Base-by-base conservation (phyloP, 2,888 invertebrate genomes). In the Nomada lathburiana region DNA sequence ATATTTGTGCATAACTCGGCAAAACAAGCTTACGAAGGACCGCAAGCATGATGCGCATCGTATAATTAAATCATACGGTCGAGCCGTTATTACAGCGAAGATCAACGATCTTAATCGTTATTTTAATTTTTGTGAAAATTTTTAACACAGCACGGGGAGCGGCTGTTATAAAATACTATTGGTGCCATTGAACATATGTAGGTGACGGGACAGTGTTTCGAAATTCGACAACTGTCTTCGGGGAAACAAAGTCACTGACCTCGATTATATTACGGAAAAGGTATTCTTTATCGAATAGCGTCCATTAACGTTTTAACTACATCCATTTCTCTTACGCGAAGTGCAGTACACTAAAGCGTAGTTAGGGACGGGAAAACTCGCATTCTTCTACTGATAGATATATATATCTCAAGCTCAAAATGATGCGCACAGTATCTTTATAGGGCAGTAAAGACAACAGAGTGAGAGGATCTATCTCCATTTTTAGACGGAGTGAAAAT, bases 11-110 rank as follows among this genome's bases (percentile, higher is more conserved):
- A 29, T 65, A 16, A 4, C 36, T 50, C 29, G 63, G 47, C 70
- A 62, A 60, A 53, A 53, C n/a, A 44, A 36, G 55, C 60, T 76
- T 70, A 53, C 50, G 26, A 63, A 62, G 76, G 36, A 36, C 7
- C 7, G 62, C 76, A 76, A 70, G 76, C 71, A 71, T 76, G 62
- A 63, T 62, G 44, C 70, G 62, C 62, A 44, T 53, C 69, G 52
- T 42, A 44, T 75, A 70, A 44, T 16, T 20, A 63, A 76, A 47
- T 69, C 29, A 42, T 50, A 23, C 23, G 29, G n/a, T 55, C 42
- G n/a, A 20, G 29, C 42, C 36, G 47, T 60, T 60, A 50, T 60
- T 60, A 50, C 36, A 70, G 42, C 20, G 50, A 36, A 47, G 20
- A 29, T 20, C 50, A 16, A 50, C 20, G 36, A 60, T 60, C 36